These are phyloP conservation scores for Pithys albifrons DNA, from an alignment of 2,113 vertebrate species.

Conservation along the genomic window DNA sequence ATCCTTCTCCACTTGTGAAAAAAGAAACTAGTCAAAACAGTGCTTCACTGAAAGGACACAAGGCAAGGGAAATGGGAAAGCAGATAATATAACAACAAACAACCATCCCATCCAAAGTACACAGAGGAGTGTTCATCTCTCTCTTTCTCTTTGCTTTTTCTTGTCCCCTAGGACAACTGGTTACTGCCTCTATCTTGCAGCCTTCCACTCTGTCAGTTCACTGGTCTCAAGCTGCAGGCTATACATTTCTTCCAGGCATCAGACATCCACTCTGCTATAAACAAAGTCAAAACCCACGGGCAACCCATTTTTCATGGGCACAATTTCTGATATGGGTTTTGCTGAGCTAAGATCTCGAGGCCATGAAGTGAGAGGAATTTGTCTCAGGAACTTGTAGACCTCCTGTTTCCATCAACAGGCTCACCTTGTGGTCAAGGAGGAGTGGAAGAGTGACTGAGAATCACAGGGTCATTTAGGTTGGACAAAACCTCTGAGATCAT, in stretches of 20 bases:
- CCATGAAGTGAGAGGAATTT: neutral
- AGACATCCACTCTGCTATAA: neutral
- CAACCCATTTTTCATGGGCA: neutral
- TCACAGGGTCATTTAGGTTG: neutral
- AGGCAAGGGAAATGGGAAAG: constrained; percentile 27
- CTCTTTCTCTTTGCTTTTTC: neutral
- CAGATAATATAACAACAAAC: constrained; percentile 21
- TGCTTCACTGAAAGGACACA: neutral
- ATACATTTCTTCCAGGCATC: neutral
- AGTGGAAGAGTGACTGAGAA: neutral
- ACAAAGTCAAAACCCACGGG: neutral
- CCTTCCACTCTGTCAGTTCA: neutral
- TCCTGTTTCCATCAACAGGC: rapidly evolving
- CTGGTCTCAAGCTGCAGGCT: neutral
- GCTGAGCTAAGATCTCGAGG: neutral
- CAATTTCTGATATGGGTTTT: neutral
- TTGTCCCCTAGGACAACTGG: neutral
- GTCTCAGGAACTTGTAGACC: neutral
- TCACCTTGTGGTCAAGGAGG: neutral
- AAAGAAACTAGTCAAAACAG: neutral
- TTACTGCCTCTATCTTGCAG: neutral
- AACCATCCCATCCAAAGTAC: neutral
- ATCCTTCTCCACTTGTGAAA: neutral
- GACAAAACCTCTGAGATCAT: neutral
- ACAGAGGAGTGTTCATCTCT: neutral